phyloP scores from a whole-genome alignment of 1,140 invertebrate species.

The Cataglyphis hispanica region DNA sequence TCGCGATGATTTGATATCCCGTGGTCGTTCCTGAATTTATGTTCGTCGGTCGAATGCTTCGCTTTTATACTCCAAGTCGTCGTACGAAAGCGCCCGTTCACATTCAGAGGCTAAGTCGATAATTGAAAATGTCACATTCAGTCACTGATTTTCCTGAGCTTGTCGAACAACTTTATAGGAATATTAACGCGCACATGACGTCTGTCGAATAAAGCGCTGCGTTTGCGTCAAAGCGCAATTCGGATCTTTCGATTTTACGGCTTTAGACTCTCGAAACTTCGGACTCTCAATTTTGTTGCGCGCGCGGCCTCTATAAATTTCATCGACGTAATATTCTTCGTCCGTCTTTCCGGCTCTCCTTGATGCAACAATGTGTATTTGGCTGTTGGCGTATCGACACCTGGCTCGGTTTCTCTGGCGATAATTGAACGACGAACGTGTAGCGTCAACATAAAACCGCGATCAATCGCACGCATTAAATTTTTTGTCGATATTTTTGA shows the following conservation, averaged over 20 bases:
- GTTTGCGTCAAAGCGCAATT: constrained; percentile 4
- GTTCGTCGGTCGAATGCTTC: neutral
- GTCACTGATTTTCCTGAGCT: neutral
- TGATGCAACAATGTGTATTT: constrained; percentile 42
- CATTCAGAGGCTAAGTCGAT: constrained; percentile 20
- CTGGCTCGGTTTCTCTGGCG: constrained; percentile 67
- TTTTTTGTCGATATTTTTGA: constrained; percentile 12
- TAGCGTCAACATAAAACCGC: neutral
- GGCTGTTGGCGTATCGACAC: constrained; percentile 57
- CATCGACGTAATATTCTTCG: constrained; percentile 26
- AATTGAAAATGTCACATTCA: constrained; percentile 35
- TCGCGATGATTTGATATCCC: constrained; percentile 19
- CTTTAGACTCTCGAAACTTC: neutral
- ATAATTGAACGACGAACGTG: neutral
- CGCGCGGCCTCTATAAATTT: constrained; percentile 8
- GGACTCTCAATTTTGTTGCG: neutral
- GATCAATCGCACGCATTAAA: neutral
- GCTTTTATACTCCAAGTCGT: neutral
- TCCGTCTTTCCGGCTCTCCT: constrained; percentile 14
- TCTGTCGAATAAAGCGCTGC: constrained; percentile 7
- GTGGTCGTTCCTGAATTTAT: neutral
- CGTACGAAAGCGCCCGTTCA: neutral
- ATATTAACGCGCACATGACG: constrained; percentile 6
- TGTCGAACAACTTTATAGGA: neutral
- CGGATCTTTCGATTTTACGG: neutral